Conservation (phyloP, 1,140 invertebrate genomes). For the Zaprionus kolodkinae region DNA sequence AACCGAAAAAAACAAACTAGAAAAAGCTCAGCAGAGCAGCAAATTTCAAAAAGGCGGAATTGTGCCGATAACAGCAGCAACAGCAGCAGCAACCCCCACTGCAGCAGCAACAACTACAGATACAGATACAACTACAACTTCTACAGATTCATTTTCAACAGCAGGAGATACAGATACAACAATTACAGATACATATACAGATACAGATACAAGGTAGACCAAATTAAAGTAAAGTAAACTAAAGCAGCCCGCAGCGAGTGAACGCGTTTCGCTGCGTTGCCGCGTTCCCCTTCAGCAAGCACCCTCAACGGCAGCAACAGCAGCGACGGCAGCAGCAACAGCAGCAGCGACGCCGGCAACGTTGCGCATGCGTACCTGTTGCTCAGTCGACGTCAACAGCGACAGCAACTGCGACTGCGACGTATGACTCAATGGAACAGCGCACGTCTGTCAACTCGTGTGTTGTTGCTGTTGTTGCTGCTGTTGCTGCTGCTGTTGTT, state of each 20-base stretch:
- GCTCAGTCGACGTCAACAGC: slow-evolving; percentile 3
- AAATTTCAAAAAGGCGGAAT: slow-evolving; percentile 68
- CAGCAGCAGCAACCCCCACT: slow-evolving; percentile 7
- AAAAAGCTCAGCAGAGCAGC: slow-evolving; percentile 63
- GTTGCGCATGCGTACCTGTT: slow-evolving; percentile 49
- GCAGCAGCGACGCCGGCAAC: slow-evolving; percentile 17
- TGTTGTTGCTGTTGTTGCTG: slow-evolving; percentile 6
- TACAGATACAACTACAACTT: slow-evolving; percentile 17
- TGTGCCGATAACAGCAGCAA: slow-evolving; percentile 58
- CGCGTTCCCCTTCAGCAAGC: slow-evolving; percentile 61
- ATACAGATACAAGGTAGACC: slow-evolving; percentile 39
- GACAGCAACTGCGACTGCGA: background rate
- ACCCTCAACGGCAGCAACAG: slow-evolving; percentile 40
- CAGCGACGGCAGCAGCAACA: slow-evolving; percentile 13
- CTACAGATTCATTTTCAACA: slow-evolving; percentile 10
- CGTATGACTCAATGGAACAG: slow-evolving; percentile 49
- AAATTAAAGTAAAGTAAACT: slow-evolving; percentile 48
- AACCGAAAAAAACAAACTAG: slow-evolving; percentile 26
- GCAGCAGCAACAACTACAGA: slow-evolving; percentile 17
- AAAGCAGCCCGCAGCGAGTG: slow-evolving; percentile 57
- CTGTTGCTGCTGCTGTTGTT: slow-evolving; percentile 11
- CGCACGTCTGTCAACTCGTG: slow-evolving; percentile 47
- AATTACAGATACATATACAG: slow-evolving; percentile 1
- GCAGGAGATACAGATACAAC: slow-evolving; percentile 14
- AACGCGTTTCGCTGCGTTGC: slow-evolving; percentile 63